Evolutionary conservation across 1,140 invertebrate species (phyloP).

Genomic region (Temnothorax nylanderi): DNA sequence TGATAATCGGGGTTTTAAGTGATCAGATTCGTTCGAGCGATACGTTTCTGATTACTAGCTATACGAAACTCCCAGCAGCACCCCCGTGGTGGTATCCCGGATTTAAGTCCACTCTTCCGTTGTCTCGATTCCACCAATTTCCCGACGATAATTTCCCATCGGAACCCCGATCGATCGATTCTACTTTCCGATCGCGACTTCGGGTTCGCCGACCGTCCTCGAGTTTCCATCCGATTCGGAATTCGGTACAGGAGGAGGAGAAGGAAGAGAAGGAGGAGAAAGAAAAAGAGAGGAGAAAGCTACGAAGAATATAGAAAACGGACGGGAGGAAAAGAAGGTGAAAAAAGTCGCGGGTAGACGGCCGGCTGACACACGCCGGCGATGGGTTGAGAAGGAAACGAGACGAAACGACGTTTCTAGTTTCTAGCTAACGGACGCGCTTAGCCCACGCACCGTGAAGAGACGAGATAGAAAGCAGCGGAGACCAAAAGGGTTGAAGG

Average conservation of each 20-base stretch:
- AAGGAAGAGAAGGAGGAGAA: background rate
- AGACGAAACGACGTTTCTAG: conserved; percentile 51
- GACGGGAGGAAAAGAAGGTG: background rate
- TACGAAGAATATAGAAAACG: background rate
- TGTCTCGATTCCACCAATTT: conserved; percentile 36
- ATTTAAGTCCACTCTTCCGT: conserved; percentile 25
- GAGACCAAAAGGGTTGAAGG: background rate
- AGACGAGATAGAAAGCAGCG: background rate
- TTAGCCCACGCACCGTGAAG: conserved; percentile 36
- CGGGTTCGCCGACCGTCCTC: background rate
- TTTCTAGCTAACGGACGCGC: conserved; percentile 60
- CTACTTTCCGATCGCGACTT: conserved; percentile 9
- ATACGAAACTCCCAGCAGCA: background rate
- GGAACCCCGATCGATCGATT: conserved; percentile 21
- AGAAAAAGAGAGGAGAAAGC: background rate
- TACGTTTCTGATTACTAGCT: background rate
- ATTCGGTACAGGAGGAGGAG: background rate
- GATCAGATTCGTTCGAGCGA: background rate
- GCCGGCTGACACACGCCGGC: conserved; percentile 39
- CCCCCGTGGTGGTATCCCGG: background rate
- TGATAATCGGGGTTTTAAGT: background rate
- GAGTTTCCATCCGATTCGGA: background rate
- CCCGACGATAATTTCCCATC: conserved; percentile 42
- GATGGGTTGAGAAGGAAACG: conserved; percentile 55
- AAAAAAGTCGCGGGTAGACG: conserved; percentile 40